These are phyloP conservation scores for Bemisia tabaci DNA, from an alignment of 1,140 invertebrate genomes.

Conservation along the genomic window DNA sequence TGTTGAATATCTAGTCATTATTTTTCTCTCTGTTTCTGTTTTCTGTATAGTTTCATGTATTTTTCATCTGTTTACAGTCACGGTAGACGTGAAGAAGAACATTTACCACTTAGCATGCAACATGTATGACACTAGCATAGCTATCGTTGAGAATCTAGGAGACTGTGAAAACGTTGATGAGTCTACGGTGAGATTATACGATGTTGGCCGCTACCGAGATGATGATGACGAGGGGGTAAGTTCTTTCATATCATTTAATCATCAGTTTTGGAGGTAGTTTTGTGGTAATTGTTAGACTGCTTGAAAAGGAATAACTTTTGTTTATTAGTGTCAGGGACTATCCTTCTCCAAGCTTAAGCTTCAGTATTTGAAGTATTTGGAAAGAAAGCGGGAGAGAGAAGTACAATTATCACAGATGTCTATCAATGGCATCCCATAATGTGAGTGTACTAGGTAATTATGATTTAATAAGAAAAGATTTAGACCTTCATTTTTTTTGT, in stretches of 20 bases:
- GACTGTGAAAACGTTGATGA: conserved; percentile 63
- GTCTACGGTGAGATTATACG: conserved; percentile 67
- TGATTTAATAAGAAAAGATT: too few relatives aligned
- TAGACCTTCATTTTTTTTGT: too few relatives aligned
- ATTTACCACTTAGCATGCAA: conserved; percentile 62
- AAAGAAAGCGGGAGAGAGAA: too few relatives aligned
- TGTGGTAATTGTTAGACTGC: neutral
- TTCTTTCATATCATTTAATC: conserved; percentile 15
- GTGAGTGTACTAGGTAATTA: too few relatives aligned
- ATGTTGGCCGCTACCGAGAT: conserved; percentile 55
- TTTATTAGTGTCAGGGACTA: conserved; percentile 13
- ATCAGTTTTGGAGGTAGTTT: conserved; percentile 7
- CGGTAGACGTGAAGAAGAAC: conserved; percentile 74
- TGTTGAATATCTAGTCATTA: too few relatives aligned
- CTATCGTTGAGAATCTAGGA: conserved; percentile 66
- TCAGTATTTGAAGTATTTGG: conserved; percentile 1
- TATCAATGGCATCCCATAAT: too few relatives aligned
- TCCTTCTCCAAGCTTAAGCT: neutral
- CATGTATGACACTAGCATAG: conserved; percentile 61
- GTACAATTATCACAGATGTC: too few relatives aligned
- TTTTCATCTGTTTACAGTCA: conserved; percentile 43
- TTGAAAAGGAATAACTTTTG: conserved; percentile 12
- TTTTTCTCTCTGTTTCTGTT: too few relatives aligned
- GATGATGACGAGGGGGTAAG: conserved; percentile 56
- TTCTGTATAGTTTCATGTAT: too few relatives aligned